phyloP scores from a whole-genome alignment of 2,888 invertebrate species.

The Archaeoteleia sp. region DNA sequence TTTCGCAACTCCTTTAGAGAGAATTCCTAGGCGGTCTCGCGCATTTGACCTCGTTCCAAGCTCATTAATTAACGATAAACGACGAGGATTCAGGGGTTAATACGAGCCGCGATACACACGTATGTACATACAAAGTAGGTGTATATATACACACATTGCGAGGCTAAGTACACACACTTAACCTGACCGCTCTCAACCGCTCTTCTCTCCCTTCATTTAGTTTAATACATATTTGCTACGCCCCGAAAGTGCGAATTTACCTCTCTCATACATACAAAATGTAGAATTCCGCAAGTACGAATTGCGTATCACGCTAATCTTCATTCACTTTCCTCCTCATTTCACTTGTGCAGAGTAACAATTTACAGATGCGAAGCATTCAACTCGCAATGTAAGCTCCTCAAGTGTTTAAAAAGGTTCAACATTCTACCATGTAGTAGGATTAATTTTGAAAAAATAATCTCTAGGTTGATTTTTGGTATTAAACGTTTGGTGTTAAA shows the following conservation, averaged over 20 bases:
- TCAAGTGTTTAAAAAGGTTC: too few relatives aligned
- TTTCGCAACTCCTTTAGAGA: conserved; percentile 10
- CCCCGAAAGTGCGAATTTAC: conserved; percentile 4
- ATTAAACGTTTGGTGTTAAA: too few relatives aligned
- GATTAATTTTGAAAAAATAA: too few relatives aligned
- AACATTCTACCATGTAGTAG: too few relatives aligned
- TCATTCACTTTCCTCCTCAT: too few relatives aligned
- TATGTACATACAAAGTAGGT: not conserved
- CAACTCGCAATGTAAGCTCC: too few relatives aligned
- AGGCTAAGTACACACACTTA: not conserved
- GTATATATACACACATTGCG: not conserved
- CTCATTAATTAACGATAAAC: conserved; percentile 17
- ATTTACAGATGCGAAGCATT: too few relatives aligned
- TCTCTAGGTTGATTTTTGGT: too few relatives aligned
- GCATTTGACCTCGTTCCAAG: conserved; percentile 13
- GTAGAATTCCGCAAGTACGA: too few relatives aligned
- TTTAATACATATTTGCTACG: not conserved
- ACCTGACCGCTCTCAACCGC: not conserved
- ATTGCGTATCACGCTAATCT: too few relatives aligned
- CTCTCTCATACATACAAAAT: too few relatives aligned
- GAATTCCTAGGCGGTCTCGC: conserved; percentile 9
- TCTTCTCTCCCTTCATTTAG: not conserved
- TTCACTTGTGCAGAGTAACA: too few relatives aligned
- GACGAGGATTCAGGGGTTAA: conserved; percentile 12
- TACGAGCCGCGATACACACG: conserved; percentile 8